Percentiles rank a stretch among this genome's conserved stretches.
Evolutionary conservation across 2,797 vertebrate genomes (phyloP).

Genomic region (Myoxocephalus aenaeus): DNA sequence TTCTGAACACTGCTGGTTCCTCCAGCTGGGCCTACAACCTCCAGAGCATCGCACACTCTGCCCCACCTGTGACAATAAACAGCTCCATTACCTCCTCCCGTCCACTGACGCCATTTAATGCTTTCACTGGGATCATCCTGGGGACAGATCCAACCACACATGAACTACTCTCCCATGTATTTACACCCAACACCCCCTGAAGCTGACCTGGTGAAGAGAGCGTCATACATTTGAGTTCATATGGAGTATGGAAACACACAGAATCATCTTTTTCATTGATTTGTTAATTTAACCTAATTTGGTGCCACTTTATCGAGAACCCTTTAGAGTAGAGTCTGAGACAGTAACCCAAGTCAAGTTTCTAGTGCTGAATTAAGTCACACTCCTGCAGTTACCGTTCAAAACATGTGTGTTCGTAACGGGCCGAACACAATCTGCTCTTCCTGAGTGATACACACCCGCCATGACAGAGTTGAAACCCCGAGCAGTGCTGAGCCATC

Average conservation of each 20-base stretch:
- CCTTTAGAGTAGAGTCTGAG: no score
- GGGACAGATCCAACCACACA: constrained; percentile 49
- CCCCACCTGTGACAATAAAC: constrained; percentile 84
- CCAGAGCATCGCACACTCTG: constrained; percentile 64
- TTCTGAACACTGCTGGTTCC: constrained; percentile 67
- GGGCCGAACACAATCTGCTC: no score
- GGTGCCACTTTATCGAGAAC: no score
- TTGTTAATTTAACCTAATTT: not conserved
- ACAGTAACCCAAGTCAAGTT: not conserved
- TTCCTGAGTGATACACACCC: no score
- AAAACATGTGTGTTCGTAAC: no score
- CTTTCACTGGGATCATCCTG: constrained; percentile 64
- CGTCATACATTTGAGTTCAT: not conserved
- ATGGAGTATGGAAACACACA: not conserved
- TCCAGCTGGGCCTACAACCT: constrained; percentile 75
- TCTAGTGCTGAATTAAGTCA: not conserved
- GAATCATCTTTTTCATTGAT: not conserved
- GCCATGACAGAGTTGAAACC: no score
- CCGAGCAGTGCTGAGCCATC: no score
- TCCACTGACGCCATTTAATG: constrained; percentile 74
- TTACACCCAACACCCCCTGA: not conserved
- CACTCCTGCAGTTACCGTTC: no score
- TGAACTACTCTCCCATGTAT: constrained; percentile 7
- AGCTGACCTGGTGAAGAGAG: constrained; percentile 5
- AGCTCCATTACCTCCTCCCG: constrained; percentile 76